Evolutionary conservation across 2,113 vertebrate genomes (phyloP), one percentile per base, ranked within the genome.

Genomic region (Callipepla squamata): DNA sequence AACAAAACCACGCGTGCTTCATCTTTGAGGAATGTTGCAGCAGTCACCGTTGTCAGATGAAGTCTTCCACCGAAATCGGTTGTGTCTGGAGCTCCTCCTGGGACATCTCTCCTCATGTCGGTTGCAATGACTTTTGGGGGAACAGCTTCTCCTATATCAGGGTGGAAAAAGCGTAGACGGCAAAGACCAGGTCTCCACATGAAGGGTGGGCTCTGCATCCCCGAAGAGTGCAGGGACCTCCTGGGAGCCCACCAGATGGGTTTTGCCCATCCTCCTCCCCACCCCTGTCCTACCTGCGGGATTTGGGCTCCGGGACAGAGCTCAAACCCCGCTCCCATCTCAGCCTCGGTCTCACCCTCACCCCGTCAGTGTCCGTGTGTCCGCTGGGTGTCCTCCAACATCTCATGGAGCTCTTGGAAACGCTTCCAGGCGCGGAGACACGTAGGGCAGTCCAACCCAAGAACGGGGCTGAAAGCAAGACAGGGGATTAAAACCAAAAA

Each of bases 341-440:
- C 1, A 48, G 61, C 80, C 55, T 93, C 90, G 82, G 18, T 45
- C 66, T 76, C 67, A 40, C 65, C 82, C 80, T 87, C 65, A 75
- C 11, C 70, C 70, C 36, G 3, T 53, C 5, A 0, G 72, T 36
- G 61, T 57, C 69, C 48, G 40, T 2, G 4, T 38, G 45, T 77
- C 80, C n/a, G 50, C 5, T 6, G 34, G 40, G 67, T 51, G 61
- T 74, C 50, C 85, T 90, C 90, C 85, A 80, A 51, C 47, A 83
- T 55, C 45, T 89, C 78, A 47, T 72, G 89, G 9, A 89, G 91
- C 76, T 94, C 63, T 80, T 90, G 85, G 93, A 85, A 40, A 14
- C 1, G 9, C n/a, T 88, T 88, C 82, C 63, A 87, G 72, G 48
- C 7, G 5, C 44, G 65, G 28, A 78, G 75, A 63, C 18, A 2